Conservation (phyloP, 2,888 invertebrate species). For the Xestia sexstrigata region DNA sequence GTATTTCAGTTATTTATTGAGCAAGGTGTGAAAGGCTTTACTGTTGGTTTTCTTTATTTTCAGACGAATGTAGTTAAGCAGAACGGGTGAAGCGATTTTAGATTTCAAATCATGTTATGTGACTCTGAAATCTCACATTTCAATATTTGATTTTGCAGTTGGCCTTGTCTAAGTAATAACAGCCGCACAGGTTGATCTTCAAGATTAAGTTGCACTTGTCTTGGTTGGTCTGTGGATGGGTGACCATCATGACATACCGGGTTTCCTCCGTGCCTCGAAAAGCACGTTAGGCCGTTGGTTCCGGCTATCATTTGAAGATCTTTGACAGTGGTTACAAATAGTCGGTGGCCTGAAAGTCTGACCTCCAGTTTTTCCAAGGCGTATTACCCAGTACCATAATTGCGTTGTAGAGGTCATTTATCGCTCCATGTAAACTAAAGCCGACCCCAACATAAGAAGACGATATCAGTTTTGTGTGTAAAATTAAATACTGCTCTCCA, state of each 20-base stretch:
- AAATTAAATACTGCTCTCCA: too few relatives aligned
- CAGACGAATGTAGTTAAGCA: slow-evolving; percentile 19
- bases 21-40: slow-evolving; percentile 30
- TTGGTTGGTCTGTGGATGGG: too few relatives aligned
- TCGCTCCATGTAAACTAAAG: too few relatives aligned
- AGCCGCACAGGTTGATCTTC: too few relatives aligned
- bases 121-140: background rate
- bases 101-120: background rate
- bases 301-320: background rate
- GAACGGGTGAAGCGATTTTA: slow-evolving; percentile 28
- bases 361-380: background rate
- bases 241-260: too few relatives aligned
- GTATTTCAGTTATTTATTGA: slow-evolving; percentile 38
- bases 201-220: too few relatives aligned
- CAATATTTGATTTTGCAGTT: too few relatives aligned
- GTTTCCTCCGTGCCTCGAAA: background rate
- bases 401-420: too few relatives aligned
- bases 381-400: too few relatives aligned
- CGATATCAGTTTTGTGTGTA: too few relatives aligned
- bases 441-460: too few relatives aligned
- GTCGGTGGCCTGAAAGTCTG: background rate
- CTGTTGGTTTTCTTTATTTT: slow-evolving; percentile 13
- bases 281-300: background rate
- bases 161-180: background rate
- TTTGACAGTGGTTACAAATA: background rate